Percentiles rank a stretch among this genome's conserved stretches.
These are phyloP conservation scores for Morone chrysops DNA, from an alignment of 2,113 vertebrate genomes.

Conservation along the genomic window DNA sequence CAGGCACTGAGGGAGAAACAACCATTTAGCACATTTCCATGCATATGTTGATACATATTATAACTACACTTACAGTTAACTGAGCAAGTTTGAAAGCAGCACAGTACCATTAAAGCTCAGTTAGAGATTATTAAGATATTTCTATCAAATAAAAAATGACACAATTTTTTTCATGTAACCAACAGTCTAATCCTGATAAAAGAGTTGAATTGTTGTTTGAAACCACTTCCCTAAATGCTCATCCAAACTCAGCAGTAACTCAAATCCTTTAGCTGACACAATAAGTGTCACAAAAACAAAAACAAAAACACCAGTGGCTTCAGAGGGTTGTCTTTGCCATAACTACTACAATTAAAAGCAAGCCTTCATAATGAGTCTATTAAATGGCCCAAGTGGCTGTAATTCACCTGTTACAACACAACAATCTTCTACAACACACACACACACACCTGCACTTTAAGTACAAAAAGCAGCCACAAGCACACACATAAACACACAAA, in stretches of 20 bases:
- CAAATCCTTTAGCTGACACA: neutral
- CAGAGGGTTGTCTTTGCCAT: neutral
- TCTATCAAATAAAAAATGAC: neutral
- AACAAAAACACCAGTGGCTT: constrained; percentile 5
- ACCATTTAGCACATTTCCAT: neutral
- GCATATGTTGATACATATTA: neutral
- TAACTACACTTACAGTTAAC: neutral
- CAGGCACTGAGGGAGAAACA: neutral
- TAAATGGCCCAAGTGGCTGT: constrained; percentile 38
- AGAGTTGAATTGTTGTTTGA: neutral
- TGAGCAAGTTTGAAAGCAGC: neutral
- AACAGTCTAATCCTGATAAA: neutral
- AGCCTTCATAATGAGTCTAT: constrained; percentile 48
- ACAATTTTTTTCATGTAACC: neutral
- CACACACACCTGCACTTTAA: constrained; percentile 21
- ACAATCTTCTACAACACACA: constrained; percentile 11
- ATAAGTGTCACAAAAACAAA: neutral
- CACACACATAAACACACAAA: constrained; percentile 24
- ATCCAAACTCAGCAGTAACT: constrained; percentile 3
- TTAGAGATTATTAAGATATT: neutral
- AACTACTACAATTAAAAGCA: constrained; percentile 30
- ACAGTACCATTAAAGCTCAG: neutral
- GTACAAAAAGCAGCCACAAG: constrained; percentile 12
- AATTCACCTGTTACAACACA: constrained; percentile 40
- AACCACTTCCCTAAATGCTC: neutral